Percentiles rank a stretch among this genome's conserved stretches.
These are phyloP conservation scores for Orthosia gracilis DNA, from an alignment of 2,888 invertebrate species.

Conservation along the genomic window DNA sequence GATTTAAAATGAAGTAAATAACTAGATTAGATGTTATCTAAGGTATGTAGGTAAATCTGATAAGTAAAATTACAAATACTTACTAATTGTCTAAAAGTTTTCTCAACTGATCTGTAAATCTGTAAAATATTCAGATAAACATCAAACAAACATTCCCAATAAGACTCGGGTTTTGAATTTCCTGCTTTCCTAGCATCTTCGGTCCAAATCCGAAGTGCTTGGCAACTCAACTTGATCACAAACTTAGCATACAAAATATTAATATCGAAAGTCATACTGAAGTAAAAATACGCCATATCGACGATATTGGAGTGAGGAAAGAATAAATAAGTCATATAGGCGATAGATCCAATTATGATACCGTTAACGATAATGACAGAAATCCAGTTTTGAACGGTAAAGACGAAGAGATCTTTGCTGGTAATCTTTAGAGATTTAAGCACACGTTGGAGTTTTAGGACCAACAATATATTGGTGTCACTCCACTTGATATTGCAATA, in stretches of 20 bases:
- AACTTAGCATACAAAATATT: constrained; percentile 20
- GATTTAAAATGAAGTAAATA: no score
- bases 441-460: constrained; percentile 25
- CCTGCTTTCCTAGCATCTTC: constrained; percentile 8
- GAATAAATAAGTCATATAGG: constrained; percentile 9
- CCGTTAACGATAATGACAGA: constrained; percentile 8
- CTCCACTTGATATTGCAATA: constrained; percentile 29
- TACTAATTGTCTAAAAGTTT: constrained; percentile 9
- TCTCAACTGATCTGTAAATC: constrained; percentile 6
- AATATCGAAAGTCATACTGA: constrained; percentile 32
- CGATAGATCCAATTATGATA: constrained; percentile 19
- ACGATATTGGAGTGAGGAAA: neutral
- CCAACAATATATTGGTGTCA: constrained; percentile 2
- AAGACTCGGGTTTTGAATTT: constrained; percentile 16
- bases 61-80: neutral
- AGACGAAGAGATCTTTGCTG: constrained; percentile 6
- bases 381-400: constrained; percentile 30
- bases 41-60: no score
- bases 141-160: constrained; percentile 37
- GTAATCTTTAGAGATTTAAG: constrained; percentile 15
- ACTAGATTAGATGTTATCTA: no score
- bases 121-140: constrained; percentile 28
- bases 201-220: constrained; percentile 19
- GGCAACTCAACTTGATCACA: constrained; percentile 15
- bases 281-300: constrained; percentile 19